These are phyloP conservation scores for Pampusana beccarii DNA, from an alignment of 2,113 vertebrate genomes.

Conservation along the genomic window DNA sequence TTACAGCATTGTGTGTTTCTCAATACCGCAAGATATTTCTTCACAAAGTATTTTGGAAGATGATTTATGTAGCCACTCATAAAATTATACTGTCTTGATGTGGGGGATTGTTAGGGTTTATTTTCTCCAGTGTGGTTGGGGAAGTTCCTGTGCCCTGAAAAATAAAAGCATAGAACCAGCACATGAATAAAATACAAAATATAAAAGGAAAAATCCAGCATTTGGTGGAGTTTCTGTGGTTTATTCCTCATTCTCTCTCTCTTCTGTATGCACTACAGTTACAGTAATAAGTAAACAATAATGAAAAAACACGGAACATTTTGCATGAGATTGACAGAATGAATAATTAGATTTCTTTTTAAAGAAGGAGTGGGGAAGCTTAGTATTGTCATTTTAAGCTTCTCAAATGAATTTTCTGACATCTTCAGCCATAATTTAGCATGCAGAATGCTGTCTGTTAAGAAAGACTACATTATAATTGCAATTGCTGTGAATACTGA, in stretches of 20 bases:
- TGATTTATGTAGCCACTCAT: background rate
- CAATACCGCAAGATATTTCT: background rate
- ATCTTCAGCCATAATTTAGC: background rate
- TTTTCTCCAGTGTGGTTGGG: background rate
- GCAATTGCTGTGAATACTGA: background rate
- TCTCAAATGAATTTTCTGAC: background rate
- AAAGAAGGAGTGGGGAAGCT: background rate
- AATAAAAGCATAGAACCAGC: background rate
- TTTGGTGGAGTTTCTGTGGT: background rate
- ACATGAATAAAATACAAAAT: background rate
- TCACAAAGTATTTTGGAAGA: background rate
- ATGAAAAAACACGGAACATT: background rate
- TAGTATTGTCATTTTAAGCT: background rate
- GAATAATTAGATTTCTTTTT: background rate
- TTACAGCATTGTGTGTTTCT: background rate
- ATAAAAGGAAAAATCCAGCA: background rate
- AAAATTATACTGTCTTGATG: background rate
- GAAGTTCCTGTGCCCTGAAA: background rate
- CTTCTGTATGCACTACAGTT: background rate
- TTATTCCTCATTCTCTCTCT: background rate
- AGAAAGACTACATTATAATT: background rate
- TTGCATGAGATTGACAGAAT: background rate
- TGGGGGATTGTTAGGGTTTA: background rate
- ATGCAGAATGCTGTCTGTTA: background rate
- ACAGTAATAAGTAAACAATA: background rate